Base-by-base conservation (phyloP, 2,797 vertebrate genomes). In the Macropodus opercularis region DNA sequence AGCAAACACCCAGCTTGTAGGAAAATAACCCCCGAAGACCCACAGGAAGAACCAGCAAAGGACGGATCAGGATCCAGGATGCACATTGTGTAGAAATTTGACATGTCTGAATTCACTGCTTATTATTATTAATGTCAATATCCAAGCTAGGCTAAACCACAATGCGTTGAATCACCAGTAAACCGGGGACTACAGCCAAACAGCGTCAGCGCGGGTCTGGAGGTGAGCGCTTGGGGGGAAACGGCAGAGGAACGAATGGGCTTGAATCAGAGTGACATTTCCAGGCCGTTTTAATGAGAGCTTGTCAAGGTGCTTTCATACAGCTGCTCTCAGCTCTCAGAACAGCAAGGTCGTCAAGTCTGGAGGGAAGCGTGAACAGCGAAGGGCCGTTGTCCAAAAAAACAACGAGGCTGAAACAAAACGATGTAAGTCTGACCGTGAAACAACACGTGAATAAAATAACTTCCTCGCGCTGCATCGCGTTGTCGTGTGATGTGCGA, bases 211-310 rank as follows among this genome's bases (percentile, higher is more conserved):
- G 4, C 12, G 41, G 66, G 59, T 39, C 32, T 5, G 35, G 34
- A 65, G 55, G 63, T 27, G 57, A 57, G 35, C 23, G 14, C 19
- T 8, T 3, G 18, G 13, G 35, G 32, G 48, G 22, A 6, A 24
- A 44, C 7, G 13, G 35, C 12, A 5, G 9, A 39, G 60, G 27
- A 64, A 49, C 3, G 6, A 63, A 60, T 46, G 27, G 39, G 63
- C 57, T 76, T 49, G 57, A 67, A 71, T 63, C 63, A 42, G 75
- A 75, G 67, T 73, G 80, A 79, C 83, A 72, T 72, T 79, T 85
- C 53, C 35, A 15, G 77, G 74, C 39, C 35, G 10, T 64, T 79
- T 76, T 65, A 76, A 65, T 60, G 13, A 60, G 29, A 54, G 39
- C 65, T 57, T 67, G 77, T 77, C 70, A 73, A 69, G 49, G 63